phyloP scores from a whole-genome alignment of 2,113 vertebrate genomes.

The Terrapene triunguis region DNA sequence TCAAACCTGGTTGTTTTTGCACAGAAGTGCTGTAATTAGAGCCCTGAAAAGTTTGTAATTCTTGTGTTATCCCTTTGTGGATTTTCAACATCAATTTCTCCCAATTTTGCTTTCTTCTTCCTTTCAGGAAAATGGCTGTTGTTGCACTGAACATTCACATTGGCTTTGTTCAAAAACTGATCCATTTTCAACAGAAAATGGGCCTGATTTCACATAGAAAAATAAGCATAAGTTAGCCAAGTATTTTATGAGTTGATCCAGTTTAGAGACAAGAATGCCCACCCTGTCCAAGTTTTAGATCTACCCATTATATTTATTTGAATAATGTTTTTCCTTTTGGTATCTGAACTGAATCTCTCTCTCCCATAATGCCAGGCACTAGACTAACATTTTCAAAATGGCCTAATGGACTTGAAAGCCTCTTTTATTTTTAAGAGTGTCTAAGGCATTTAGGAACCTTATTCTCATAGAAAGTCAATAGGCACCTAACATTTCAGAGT shows the following conservation, averaged over 20 bases:
- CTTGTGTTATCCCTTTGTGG: background rate
- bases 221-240: background rate
- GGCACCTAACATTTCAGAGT: background rate
- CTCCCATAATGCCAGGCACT: background rate
- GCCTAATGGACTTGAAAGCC: background rate
- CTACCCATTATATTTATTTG: background rate
- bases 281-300: background rate
- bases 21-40: background rate
- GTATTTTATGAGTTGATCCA: background rate
- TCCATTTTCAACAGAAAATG: background rate
- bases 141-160: background rate
- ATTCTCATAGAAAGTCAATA: background rate
- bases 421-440: background rate
- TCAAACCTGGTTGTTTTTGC: background rate
- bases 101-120: background rate
- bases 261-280: background rate
- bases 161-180: fast-evolving
- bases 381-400: background rate
- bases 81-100: background rate
- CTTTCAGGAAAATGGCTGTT: background rate
- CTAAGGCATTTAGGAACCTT: background rate
- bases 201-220: background rate
- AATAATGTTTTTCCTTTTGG: background rate
- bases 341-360: background rate
- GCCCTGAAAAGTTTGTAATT: background rate